A percentile compares a stretch with the other conserved stretches of the same genome.
Evolutionary conservation across 1,140 invertebrate genomes (phyloP).

Genomic region (Psilanteris sp.): DNA sequence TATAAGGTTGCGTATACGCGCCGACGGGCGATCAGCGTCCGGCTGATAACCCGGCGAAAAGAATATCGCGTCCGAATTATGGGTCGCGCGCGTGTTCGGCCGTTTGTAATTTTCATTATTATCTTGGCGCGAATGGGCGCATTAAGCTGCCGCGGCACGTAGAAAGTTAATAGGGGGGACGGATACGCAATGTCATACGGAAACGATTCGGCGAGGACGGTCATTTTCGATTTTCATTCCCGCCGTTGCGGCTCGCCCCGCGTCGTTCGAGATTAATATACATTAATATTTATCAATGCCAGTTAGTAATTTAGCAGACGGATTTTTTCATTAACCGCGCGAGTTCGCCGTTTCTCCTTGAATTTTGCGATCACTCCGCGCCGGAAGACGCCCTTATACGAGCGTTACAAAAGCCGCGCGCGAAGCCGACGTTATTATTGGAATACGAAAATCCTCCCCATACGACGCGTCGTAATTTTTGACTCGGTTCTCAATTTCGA

Average conservation of each 20-base stretch:
- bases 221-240: constrained; percentile 57
- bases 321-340: too few relatives aligned
- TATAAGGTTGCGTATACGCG: too few relatives aligned
- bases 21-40: too few relatives aligned
- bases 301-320: too few relatives aligned
- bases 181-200: constrained; percentile 37
- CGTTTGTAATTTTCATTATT: constrained; percentile 81
- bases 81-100: constrained; percentile 70
- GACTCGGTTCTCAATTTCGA: constrained; percentile 72
- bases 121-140: constrained; percentile 76
- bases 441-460: constrained; percentile 55
- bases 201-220: constrained; percentile 46
- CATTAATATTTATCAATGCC: too few relatives aligned
- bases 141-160: constrained; percentile 78
- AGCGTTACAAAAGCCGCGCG: neutral
- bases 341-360: too few relatives aligned
- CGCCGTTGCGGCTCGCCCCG: neutral
- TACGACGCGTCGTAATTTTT: constrained; percentile 65
- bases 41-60: too few relatives aligned
- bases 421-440: constrained; percentile 26
- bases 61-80: constrained; percentile 63
- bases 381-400: too few relatives aligned
- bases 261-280: too few relatives aligned
- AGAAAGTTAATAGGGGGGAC: constrained; percentile 78
- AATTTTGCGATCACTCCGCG: too few relatives aligned